Percentiles rank a stretch among this genome's conserved stretches.
These are phyloP conservation scores for Drosophila triauraria DNA, from an alignment of 1,140 invertebrate species.

Conservation along the genomic window DNA sequence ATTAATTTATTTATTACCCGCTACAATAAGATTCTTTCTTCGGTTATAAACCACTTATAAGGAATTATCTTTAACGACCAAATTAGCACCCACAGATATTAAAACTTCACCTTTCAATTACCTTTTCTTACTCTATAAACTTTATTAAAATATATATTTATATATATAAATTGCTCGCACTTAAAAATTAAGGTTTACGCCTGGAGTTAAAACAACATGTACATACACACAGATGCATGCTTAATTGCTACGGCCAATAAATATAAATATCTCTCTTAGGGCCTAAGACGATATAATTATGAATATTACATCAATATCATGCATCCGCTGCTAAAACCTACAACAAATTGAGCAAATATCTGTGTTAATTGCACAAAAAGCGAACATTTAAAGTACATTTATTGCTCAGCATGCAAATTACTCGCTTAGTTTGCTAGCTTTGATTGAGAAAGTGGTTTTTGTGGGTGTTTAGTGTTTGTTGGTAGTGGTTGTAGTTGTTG, in stretches of 20 bases:
- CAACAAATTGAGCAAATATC: constrained; percentile 76
- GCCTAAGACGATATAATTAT: constrained; percentile 43
- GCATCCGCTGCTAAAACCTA: constrained; percentile 46
- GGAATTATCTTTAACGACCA: neutral
- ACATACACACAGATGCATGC: constrained; percentile 54
- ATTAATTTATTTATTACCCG: too few relatives aligned
- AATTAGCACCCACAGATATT: neutral
- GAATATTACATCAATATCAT: constrained; percentile 27
- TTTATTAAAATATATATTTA: constrained; percentile 79
- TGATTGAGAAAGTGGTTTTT: constrained; percentile 75
- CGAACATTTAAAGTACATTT: constrained; percentile 70
- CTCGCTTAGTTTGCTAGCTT: constrained; percentile 58
- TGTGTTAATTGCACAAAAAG: constrained; percentile 72
- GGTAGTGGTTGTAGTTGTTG: constrained; percentile 9
- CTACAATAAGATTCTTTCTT: too few relatives aligned
- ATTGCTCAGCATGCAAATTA: constrained; percentile 58
- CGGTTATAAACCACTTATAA: neutral
- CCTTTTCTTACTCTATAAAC: constrained; percentile 70
- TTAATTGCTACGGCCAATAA: constrained; percentile 71
- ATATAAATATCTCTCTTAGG: constrained; percentile 68
- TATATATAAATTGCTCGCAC: constrained; percentile 78
- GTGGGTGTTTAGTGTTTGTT: constrained; percentile 30
- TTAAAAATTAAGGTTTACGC: constrained; percentile 74
- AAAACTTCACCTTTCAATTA: neutral
- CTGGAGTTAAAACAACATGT: constrained; percentile 76